phyloP scores from a whole-genome alignment of 2,888 invertebrate genomes.

The Nemotelus nigrinus region DNA sequence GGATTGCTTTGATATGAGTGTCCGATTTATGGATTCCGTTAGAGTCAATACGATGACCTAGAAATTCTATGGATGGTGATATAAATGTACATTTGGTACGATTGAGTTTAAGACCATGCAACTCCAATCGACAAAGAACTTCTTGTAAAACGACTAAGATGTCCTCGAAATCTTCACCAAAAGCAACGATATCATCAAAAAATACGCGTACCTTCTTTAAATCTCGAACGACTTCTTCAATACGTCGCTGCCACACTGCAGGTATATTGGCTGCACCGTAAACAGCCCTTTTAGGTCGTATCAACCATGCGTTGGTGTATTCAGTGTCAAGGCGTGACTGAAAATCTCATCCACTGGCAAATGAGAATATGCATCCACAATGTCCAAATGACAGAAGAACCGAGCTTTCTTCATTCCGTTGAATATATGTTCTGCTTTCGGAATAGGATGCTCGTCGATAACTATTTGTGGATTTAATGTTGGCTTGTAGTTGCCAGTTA shows the following conservation, averaged over 20 bases:
- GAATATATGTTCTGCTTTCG: slow-evolving; percentile 40
- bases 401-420: slow-evolving; percentile 37
- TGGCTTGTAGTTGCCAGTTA: slow-evolving; percentile 47
- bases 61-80: slow-evolving; percentile 40
- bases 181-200: slow-evolving; percentile 47
- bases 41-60: slow-evolving; percentile 45
- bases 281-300: slow-evolving; percentile 48
- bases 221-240: slow-evolving; percentile 33
- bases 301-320: slow-evolving; percentile 45
- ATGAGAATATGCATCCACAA: slow-evolving; percentile 49
- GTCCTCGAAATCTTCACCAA: slow-evolving; percentile 46
- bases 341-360: slow-evolving; percentile 47
- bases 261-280: slow-evolving; percentile 47
- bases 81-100: slow-evolving; percentile 46
- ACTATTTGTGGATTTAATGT: slow-evolving; percentile 46
- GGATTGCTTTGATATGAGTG: slow-evolving; percentile 46
- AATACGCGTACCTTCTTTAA: slow-evolving; percentile 37
- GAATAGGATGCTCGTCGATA: slow-evolving; percentile 47
- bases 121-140: background rate
- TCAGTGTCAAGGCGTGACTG: slow-evolving; percentile 37
- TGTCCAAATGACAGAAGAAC: slow-evolving; percentile 46
- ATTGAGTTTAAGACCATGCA: slow-evolving; percentile 45
- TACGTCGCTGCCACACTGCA: slow-evolving; percentile 55
- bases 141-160: background rate
- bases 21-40: slow-evolving; percentile 46